Percentiles rank a stretch among this genome's conserved stretches.
phyloP scores from a whole-genome alignment of 2,113 vertebrate genomes.

The Actinemys pallida region DNA sequence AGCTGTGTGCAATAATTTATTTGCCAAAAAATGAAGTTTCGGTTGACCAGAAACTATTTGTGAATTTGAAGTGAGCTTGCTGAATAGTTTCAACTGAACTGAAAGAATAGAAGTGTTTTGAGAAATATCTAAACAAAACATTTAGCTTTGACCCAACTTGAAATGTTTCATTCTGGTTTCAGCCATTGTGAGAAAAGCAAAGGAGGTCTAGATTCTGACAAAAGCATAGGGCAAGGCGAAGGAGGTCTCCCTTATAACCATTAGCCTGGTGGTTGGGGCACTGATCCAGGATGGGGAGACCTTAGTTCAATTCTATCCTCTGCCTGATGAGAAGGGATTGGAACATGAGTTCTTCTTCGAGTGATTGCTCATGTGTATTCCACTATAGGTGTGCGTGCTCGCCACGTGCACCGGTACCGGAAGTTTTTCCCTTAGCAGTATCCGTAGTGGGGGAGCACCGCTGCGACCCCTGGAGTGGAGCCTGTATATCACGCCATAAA shows the following conservation, averaged over 20 bases:
- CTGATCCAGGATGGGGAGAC: no score
- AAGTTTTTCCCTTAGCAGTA: no score
- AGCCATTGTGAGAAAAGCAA: not conserved
- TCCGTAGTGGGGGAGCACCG: no score
- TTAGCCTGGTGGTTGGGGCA: no score
- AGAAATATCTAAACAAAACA: not conserved
- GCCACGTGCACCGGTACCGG: no score
- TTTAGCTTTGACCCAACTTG: not conserved
- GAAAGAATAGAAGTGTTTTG: not conserved
- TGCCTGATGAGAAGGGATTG: not conserved
- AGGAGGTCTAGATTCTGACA: not conserved
- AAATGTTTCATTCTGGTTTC: not conserved
- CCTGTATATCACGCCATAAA: no score
- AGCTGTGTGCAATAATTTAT: not conserved
- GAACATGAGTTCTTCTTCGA: not conserved
- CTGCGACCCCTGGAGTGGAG: no score
- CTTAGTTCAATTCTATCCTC: no score
- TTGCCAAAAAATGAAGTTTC: not conserved
- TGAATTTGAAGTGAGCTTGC: not conserved
- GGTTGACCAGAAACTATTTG: not conserved
- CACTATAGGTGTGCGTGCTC: no score
- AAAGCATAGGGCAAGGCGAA: not conserved
- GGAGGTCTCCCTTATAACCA: not conserved
- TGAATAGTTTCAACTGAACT: not conserved
- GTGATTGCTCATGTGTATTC: no score